A percentile compares a stretch with the other conserved stretches of the same genome.
Evolutionary conservation across 2,888 invertebrate genomes (phyloP).

Genomic region (Acrocera orbiculus): DNA sequence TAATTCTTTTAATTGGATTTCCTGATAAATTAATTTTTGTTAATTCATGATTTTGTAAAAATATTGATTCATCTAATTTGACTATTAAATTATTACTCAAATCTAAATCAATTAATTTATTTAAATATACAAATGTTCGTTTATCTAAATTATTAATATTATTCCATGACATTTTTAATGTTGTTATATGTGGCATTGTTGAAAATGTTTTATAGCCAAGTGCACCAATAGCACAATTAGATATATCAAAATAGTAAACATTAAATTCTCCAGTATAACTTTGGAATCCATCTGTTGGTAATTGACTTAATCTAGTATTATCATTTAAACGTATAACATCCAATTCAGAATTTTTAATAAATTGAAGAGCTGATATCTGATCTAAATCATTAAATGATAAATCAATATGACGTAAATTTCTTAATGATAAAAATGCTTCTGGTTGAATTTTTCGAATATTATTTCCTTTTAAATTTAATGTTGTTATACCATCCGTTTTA

Average conservation of each 20-base stretch:
- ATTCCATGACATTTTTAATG: constrained; percentile 50
- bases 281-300: constrained; percentile 49
- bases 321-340: constrained; percentile 53
- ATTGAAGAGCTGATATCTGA: constrained; percentile 46
- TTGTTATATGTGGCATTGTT: constrained; percentile 50
- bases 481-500: constrained; percentile 43
- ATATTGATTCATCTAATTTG: constrained; percentile 41
- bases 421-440: constrained; percentile 47
- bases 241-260: constrained; percentile 52
- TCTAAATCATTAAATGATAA: constrained; percentile 54
- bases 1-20: constrained; percentile 49
- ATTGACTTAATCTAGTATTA: constrained; percentile 45
- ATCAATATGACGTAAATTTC: constrained; percentile 50
- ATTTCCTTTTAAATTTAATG: constrained; percentile 51
- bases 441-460: constrained; percentile 48
- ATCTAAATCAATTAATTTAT: constrained; percentile 48
- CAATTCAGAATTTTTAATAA: constrained; percentile 48
- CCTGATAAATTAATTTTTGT: constrained; percentile 47
- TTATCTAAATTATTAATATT: constrained; percentile 38
- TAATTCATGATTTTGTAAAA: constrained; percentile 47
- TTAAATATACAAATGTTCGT: constrained; percentile 37
- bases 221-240: constrained; percentile 49
- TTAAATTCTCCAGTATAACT: constrained; percentile 41
- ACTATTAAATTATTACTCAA: constrained; percentile 51
- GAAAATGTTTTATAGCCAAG: constrained; percentile 46